Evolutionary conservation across 1,140 invertebrate genomes (phyloP), one percentile per base, ranked within the genome.

Genomic region (Lutraria rhynchaena): DNA sequence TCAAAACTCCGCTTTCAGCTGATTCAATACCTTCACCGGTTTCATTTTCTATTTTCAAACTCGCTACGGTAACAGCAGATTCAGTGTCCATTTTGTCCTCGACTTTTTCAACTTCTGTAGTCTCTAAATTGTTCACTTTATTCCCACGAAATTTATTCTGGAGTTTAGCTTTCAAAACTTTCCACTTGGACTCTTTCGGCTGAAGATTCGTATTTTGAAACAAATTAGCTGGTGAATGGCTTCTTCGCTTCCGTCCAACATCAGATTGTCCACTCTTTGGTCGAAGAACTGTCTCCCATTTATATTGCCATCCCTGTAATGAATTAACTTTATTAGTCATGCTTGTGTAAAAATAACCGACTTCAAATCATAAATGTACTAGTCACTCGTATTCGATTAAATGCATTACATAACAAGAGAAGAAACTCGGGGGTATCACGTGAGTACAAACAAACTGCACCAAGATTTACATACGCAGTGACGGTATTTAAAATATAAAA

Each of bases 271-370:
- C 41, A 19, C 29, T 55, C 24, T 80, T 80, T 11, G 76, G 76
- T 55, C 76, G 63, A 63, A 80, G 53, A 7, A 67, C 7, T n/a
- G 19, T 57, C 29, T 80, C 76, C 76, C 76, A 80, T 80, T 80
- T 80, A n/a, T 57, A 60, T 24, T 49, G 49, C 76, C 76, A 80
- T 19, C 49, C 76, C 76, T 80, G 41, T 41, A 80, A 80, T 51
- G 46, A 67, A 35, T 3, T 17, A 35, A 13, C 15, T 29, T 13
- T 61, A 27, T 13, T 61, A 35, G 3, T 17, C 9, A 35, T 13
- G 9, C 5, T 61, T 61, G 24, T 9, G 24, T 61, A n/a, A 31
- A n/a, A 17, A n/a, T 17, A 15, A 11, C 15, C 11, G 11, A 58
- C 9, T 13, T 58, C 9, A 58, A 58, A 19, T 9, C 24, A 11